Conservation (phyloP, 2,888 invertebrate genomes). For the Pinctada fucata region DNA sequence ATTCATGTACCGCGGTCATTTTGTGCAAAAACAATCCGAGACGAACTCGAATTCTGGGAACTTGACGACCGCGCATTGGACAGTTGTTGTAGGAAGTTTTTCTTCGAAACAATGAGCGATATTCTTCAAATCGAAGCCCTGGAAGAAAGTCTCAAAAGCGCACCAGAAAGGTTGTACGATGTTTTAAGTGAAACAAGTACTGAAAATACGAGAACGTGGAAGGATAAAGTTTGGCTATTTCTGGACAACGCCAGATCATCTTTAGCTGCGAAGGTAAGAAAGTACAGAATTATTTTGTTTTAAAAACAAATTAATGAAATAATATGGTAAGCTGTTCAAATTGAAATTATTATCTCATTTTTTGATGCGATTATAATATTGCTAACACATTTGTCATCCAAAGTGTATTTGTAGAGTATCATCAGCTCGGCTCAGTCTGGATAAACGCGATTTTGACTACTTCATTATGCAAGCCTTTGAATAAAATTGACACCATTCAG, state of each 20-base stretch:
- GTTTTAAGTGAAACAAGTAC: conserved; percentile 11
- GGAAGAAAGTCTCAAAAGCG: conserved; percentile 44
- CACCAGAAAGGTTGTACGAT: conserved; percentile 28
- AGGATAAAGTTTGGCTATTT: conserved; percentile 48
- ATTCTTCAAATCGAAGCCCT: conserved; percentile 48
- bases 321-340: too few relatives aligned
- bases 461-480: too few relatives aligned
- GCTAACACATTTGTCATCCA: too few relatives aligned
- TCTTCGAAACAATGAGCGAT: conserved; percentile 52
- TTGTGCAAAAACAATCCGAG: conserved; percentile 49
- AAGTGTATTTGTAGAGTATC: too few relatives aligned
- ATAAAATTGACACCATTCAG: too few relatives aligned
- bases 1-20: conserved; percentile 58
- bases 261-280: conserved; percentile 49
- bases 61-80: conserved; percentile 49
- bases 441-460: too few relatives aligned
- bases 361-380: too few relatives aligned
- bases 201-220: conserved; percentile 9
- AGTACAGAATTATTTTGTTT: too few relatives aligned
- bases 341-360: too few relatives aligned
- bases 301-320: too few relatives aligned
- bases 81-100: conserved; percentile 56
- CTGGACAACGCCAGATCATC: conserved; percentile 57
- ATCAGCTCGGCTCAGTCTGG: too few relatives aligned
- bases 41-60: conserved; percentile 60